Base-by-base conservation (phyloP, 2,888 invertebrate genomes). In the Frankliniella fusca region DNA sequence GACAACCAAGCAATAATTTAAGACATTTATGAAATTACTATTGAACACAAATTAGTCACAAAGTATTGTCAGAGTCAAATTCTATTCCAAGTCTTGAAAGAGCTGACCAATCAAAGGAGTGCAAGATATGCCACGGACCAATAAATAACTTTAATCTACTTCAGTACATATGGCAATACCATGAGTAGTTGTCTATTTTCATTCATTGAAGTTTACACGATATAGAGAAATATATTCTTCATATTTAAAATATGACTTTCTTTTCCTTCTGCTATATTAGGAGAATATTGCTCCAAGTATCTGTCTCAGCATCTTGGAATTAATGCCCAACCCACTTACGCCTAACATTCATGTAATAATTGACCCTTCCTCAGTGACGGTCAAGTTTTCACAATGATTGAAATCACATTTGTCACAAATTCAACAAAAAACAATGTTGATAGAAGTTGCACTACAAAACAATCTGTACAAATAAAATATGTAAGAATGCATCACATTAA, bases 371-470 rank as follows among this genome's bases (percentile, higher is more conserved):
- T 76, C 12, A 27, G 12, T 76, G 54, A 54, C 20, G 70, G 70
- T 27, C 70, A 76, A 27, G 70, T 76, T 76, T 27, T 27, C 12
- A 76, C 70, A 76, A 27, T 76, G 70, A 11, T 76, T 76, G 70
- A 76, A 76, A 76, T 76, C 70, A 76, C 70, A 76, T 76, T 76
- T 27, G 70, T 76, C 70, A 76, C 70, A 27, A 27, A 27, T 76
- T 76, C 70, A 76, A 76, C 70, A 76, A 76, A 76, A 38, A 76
- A 76, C 70, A 27, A 76, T 76, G 70, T 76, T 76, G 70, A 76
- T 76, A 76, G 27, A 76, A 76, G 70, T 76, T 76, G 70, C 70
- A 76, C 70, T 76, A 76, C 70, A 76, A 76, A 76, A 76, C 70
- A 76, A 76, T 76, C 70, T 76, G 70, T 76, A 76, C 70, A 76